Evolutionary conservation across 2,888 invertebrate genomes (phyloP).

Genomic region (Cheilosia urbana): DNA sequence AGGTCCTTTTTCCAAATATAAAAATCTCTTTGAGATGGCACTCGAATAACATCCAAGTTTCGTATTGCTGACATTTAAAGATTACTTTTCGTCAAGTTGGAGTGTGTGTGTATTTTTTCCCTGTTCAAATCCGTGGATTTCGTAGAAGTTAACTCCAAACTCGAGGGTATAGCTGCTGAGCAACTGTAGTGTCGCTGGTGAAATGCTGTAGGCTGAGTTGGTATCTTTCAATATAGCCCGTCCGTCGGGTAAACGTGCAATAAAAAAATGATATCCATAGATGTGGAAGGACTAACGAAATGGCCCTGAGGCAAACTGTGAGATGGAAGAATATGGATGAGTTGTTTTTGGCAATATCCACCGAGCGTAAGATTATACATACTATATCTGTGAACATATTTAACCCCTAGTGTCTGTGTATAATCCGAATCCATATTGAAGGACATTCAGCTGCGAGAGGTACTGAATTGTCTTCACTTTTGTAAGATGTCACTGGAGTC

Average conservation of each 20-base stretch:
- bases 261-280: neutral
- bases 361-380: slow-evolving; percentile 15
- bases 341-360: slow-evolving; percentile 1
- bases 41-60: slow-evolving; percentile 3
- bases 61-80: slow-evolving; percentile 18
- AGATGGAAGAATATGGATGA: neutral
- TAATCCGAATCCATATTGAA: slow-evolving; percentile 25
- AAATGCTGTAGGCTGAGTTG: slow-evolving; percentile 15
- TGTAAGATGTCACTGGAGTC: neutral
- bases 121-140: slow-evolving; percentile 9
- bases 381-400: slow-evolving; percentile 3
- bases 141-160: neutral
- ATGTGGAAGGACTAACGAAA: slow-evolving; percentile 9
- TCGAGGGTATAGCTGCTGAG: neutral
- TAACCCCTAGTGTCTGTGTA: slow-evolving; percentile 12
- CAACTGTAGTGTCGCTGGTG: neutral
- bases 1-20: slow-evolving; percentile 27
- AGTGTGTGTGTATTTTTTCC: too few species aligned
- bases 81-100: slow-evolving; percentile 13
- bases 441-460: slow-evolving; percentile 4
- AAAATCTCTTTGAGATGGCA: slow-evolving; percentile 21
- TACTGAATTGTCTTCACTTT: slow-evolving; percentile 7
- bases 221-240: neutral
- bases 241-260: slow-evolving; percentile 28
- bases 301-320: neutral